These are phyloP conservation scores for Sebastes iracundus DNA, from an alignment of 2,797 vertebrate genomes.

Conservation along the genomic window DNA sequence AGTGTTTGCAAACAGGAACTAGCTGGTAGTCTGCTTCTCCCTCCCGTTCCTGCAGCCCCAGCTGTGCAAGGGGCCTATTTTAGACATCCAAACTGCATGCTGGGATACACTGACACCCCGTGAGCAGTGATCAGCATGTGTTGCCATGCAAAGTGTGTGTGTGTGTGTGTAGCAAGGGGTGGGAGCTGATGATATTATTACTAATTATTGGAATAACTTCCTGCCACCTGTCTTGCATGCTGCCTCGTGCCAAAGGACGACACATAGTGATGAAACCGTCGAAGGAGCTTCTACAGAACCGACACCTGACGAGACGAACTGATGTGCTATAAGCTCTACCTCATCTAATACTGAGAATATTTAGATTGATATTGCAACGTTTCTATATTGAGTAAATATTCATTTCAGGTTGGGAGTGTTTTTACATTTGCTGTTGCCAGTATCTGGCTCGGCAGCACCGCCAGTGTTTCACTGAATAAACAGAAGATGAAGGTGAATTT, in stretches of 20 bases:
- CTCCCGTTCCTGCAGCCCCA: conserved; percentile 74
- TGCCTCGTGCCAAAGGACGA: conserved; percentile 86
- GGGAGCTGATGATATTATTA: conserved; percentile 92
- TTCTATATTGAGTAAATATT: background rate
- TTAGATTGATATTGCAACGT: background rate
- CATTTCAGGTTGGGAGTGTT: background rate
- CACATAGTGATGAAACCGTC: conserved; percentile 89
- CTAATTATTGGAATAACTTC: conserved; percentile 95
- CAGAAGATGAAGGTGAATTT: background rate
- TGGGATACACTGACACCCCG: conserved; percentile 85
- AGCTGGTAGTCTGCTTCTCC: conserved; percentile 33
- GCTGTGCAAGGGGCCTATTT: conserved; percentile 74
- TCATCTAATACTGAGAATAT: background rate
- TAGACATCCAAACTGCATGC: conserved; percentile 81
- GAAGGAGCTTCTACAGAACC: conserved; percentile 67
- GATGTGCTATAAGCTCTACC: background rate
- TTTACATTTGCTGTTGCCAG: background rate
- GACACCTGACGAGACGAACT: conserved; percentile 27
- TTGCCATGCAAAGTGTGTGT: conserved; percentile 28
- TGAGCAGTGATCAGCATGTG: conserved; percentile 86
- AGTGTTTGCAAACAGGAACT: conserved; percentile 60
- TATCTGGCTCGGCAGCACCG: background rate
- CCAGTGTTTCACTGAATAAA: background rate
- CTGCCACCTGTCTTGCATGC: conserved; percentile 91
- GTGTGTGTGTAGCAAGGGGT: conserved; percentile 68